Percentiles rank a stretch among this genome's conserved stretches.
These are phyloP conservation scores for Anorthoa munda DNA, from an alignment of 2,888 invertebrate species.

Conservation along the genomic window DNA sequence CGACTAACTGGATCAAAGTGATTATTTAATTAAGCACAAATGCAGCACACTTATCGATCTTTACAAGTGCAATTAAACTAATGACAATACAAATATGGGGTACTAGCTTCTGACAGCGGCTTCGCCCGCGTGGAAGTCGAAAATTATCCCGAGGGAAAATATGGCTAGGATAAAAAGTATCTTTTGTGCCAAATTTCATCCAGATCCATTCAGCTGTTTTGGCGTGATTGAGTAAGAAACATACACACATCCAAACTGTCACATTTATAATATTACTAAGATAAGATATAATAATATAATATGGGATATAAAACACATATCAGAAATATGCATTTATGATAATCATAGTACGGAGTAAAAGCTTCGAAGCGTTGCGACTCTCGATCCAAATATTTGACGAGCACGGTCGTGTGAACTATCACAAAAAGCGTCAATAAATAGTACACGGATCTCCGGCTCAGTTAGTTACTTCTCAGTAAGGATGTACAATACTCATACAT, in stretches of 20 bases:
- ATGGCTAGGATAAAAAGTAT: no score
- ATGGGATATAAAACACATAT: conserved; percentile 12
- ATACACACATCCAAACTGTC: no score
- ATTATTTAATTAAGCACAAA: conserved; percentile 11
- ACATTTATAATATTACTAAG: no score
- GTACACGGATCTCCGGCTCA: conserved; percentile 71
- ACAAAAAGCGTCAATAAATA: conserved; percentile 37
- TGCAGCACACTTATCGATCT: background rate
- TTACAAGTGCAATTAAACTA: conserved; percentile 2
- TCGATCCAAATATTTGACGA: conserved; percentile 29
- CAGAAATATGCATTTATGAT: conserved; percentile 8
- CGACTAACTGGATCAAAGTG: background rate
- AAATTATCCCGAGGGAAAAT: no score
- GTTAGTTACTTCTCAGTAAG: conserved; percentile 55
- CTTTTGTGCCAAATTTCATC: no score
- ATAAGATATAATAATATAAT: no score
- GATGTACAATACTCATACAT: conserved; percentile 51
- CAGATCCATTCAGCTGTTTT: no score
- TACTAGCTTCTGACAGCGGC: no score
- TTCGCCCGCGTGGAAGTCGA: no score
- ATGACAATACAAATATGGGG: background rate
- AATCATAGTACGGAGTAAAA: conserved; percentile 9
- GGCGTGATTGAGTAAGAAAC: no score
- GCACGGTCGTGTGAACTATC: conserved; percentile 38
- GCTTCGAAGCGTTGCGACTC: background rate